Percentiles rank a stretch among this genome's conserved stretches.
Evolutionary conservation across 2,888 invertebrate species (phyloP).

Genomic region (Pachymerium ferrugineum): DNA sequence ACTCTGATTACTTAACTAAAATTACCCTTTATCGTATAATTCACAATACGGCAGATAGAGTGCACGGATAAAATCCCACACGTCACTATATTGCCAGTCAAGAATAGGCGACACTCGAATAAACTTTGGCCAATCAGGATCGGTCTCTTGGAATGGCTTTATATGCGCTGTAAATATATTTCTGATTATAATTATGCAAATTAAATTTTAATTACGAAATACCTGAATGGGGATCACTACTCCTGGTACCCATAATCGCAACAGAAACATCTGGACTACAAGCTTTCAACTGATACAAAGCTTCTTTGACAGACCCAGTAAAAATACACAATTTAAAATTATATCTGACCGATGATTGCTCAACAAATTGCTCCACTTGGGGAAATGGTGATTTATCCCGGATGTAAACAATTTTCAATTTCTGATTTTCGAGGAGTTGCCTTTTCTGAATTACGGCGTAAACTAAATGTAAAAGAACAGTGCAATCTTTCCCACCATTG

Average conservation of each 20-base stretch:
- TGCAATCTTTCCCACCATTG: slow-evolving; percentile 99
- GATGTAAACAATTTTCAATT: slow-evolving; percentile 70
- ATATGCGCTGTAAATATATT: slow-evolving; percentile 57
- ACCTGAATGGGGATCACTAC: slow-evolving; percentile 68
- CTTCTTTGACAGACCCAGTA: slow-evolving; percentile 64
- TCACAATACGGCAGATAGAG: slow-evolving; percentile 81
- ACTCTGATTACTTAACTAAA: not conserved
- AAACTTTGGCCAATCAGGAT: slow-evolving; percentile 81
- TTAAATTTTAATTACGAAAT: not conserved
- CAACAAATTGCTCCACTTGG: slow-evolving; percentile 76
- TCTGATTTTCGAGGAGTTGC: not conserved
- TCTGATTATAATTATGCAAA: not conserved
- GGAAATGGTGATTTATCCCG: slow-evolving; percentile 71
- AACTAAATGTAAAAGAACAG: slow-evolving; percentile 73
- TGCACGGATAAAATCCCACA: slow-evolving; percentile 81
- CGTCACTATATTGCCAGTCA: slow-evolving; percentile 84
- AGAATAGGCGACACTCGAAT: slow-evolving; percentile 83
- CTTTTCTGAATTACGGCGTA: slow-evolving; percentile 48
- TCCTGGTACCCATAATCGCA: slow-evolving; percentile 84
- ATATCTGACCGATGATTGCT: slow-evolving; percentile 54
- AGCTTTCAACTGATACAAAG: slow-evolving; percentile 59
- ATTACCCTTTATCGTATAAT: slow-evolving; percentile 80
- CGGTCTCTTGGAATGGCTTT: slow-evolving; percentile 73
- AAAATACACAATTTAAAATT: slow-evolving; percentile 63
- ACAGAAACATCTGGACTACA: slow-evolving; percentile 62